These are phyloP conservation scores for Phymanthus crucifer DNA, from an alignment of 92 coral and sea anemone genomes.

Conservation along the genomic window DNA sequence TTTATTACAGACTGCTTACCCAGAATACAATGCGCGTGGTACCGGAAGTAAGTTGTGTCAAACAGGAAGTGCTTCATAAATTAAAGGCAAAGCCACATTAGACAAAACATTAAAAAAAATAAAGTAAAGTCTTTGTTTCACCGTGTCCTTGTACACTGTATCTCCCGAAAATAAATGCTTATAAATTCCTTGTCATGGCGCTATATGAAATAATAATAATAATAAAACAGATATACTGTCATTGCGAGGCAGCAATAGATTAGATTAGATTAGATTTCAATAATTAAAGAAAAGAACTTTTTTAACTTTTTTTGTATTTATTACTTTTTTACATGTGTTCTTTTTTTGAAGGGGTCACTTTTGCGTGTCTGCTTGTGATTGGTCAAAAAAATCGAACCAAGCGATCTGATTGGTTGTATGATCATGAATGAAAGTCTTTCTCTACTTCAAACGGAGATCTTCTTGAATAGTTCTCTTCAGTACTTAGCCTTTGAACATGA, in stretches of 20 bases:
- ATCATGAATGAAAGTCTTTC: slow-evolving; percentile 23
- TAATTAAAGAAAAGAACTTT: background rate
- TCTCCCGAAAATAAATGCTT: no score
- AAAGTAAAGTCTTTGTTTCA: no score
- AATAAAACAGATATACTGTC: no score
- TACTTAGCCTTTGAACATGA: slow-evolving; percentile 31
- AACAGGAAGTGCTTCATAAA: background rate
- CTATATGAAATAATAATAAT: no score
- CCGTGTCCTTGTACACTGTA: no score
- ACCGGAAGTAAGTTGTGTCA: background rate
- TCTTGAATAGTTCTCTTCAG: background rate
- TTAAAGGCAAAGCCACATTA: no score
- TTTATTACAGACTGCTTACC: slow-evolving; percentile 7
- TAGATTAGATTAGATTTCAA: background rate
- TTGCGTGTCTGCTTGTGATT: slow-evolving; percentile 46
- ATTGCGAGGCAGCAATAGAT: no score
- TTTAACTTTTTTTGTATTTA: background rate
- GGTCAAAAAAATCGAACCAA: slow-evolving; percentile 7
- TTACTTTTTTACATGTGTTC: background rate
- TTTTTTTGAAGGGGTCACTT: background rate
- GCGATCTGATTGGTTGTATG: slow-evolving; percentile 36
- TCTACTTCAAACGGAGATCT: background rate
- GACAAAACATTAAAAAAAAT: no score
- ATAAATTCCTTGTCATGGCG: no score
- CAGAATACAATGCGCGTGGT: slow-evolving; percentile 11